phyloP scores from a whole-genome alignment of 2,888 invertebrate species.

The Dolomedes plantarius region DNA sequence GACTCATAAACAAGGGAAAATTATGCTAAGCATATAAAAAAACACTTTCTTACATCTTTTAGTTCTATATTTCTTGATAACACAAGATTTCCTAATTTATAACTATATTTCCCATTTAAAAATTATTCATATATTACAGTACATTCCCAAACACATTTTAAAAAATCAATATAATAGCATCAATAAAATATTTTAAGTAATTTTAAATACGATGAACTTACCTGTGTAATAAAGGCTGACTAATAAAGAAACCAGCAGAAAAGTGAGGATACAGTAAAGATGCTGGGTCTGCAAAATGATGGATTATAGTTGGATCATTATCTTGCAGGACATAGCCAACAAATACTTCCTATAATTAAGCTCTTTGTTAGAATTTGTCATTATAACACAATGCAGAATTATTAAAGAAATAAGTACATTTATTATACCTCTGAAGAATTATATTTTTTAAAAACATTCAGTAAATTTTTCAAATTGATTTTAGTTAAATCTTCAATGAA shows the following conservation, averaged over 20 bases:
- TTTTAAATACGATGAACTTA: too few species aligned
- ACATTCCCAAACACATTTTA: too few species aligned
- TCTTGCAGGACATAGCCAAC: constrained; percentile 87
- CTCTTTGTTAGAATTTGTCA: too few species aligned
- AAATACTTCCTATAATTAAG: constrained; percentile 81
- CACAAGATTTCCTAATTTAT: too few species aligned
- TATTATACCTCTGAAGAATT: constrained; percentile 24
- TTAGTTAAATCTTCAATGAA: constrained; percentile 37
- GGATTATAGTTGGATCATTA: constrained; percentile 89
- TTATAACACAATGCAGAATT: background rate
- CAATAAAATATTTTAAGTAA: too few species aligned
- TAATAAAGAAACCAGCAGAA: constrained; percentile 55
- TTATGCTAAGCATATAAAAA: too few species aligned
- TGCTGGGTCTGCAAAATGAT: constrained; percentile 84
- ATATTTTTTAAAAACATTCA: constrained; percentile 15
- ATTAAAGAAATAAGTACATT: background rate
- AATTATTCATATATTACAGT: too few species aligned
- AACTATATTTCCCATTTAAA: too few species aligned
- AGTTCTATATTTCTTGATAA: too few species aligned
- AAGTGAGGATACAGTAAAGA: constrained; percentile 58
- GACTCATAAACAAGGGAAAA: too few species aligned
- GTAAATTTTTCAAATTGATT: constrained; percentile 7
- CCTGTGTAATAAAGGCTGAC: constrained; percentile 32
- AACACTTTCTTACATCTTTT: too few species aligned
- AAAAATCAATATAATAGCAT: too few species aligned